Conservation (phyloP, 2,113 vertebrate genomes). For the Laticauda colubrina region DNA sequence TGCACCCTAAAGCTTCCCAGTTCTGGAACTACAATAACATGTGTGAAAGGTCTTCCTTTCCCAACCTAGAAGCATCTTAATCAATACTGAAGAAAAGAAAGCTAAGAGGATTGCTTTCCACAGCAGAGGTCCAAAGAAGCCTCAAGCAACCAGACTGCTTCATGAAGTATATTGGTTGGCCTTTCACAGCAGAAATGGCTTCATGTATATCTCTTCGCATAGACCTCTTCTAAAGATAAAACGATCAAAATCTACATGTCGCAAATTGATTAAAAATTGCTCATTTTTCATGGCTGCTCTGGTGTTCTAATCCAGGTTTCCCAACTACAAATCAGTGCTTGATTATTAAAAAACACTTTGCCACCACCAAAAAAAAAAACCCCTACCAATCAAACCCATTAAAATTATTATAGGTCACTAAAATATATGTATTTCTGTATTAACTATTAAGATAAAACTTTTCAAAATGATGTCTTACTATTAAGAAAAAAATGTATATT, state of each 20-base stretch:
- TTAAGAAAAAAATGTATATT: slow-evolving; percentile 2
- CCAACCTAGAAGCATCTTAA: neutral
- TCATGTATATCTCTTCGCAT: neutral
- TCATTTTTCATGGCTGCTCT: neutral
- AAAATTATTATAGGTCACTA: neutral
- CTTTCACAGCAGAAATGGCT: neutral
- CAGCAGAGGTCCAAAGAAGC: neutral
- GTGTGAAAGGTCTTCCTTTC: neutral
- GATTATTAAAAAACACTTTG: neutral
- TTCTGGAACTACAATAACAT: neutral
- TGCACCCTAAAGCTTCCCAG: neutral
- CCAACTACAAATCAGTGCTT: neutral
- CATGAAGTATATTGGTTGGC: neutral
- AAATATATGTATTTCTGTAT: neutral
- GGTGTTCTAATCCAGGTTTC: neutral
- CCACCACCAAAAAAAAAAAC: neutral
- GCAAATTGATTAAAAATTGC: neutral
- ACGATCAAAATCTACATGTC: neutral
- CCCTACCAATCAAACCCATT: neutral
- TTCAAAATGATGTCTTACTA: neutral
- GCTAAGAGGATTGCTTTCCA: neutral
- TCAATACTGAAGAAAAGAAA: neutral
- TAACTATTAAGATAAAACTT: neutral
- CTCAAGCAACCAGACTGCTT: neutral
- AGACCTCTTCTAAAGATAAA: neutral